Evolutionary conservation across 1,140 invertebrate genomes (phyloP).

Genomic region (Cephus cinctus): DNA sequence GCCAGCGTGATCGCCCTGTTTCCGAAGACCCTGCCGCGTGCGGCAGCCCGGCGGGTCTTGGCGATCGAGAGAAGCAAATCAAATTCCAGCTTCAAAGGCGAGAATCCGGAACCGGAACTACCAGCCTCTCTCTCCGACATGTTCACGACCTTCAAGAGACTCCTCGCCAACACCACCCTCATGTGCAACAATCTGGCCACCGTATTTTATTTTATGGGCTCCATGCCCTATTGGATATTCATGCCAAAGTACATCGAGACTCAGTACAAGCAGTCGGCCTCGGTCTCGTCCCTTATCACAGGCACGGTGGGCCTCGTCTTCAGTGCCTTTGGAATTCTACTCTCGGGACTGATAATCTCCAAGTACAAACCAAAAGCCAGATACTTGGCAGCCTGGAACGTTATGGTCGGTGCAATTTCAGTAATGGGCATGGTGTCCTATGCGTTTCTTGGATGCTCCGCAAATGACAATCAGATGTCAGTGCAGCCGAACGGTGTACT

Average conservation of each 20-base stretch:
- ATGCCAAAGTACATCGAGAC: constrained; percentile 77
- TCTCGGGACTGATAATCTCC: constrained; percentile 69
- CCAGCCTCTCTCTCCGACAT: constrained; percentile 60
- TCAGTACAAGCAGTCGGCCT: constrained; percentile 72
- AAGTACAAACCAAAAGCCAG: constrained; percentile 69
- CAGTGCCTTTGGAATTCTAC: constrained; percentile 69
- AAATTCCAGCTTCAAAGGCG: constrained; percentile 35
- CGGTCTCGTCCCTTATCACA: constrained; percentile 67
- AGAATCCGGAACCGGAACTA: constrained; percentile 41
- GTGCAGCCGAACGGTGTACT: constrained; percentile 52
- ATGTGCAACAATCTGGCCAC: constrained; percentile 69
- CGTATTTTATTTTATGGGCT: constrained; percentile 70
- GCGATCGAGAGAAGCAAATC: constrained; percentile 49
- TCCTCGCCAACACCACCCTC: constrained; percentile 65
- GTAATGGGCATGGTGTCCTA: constrained; percentile 66
- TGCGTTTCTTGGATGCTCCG: constrained; percentile 69
- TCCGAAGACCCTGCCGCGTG: constrained; percentile 65
- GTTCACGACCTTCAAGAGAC: constrained; percentile 62
- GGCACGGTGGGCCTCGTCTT: constrained; percentile 71
- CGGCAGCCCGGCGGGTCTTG: constrained; percentile 58
- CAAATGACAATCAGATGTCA: constrained; percentile 58
- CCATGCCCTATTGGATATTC: constrained; percentile 75
- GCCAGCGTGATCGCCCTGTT: constrained; percentile 65
- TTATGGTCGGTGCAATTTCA: constrained; percentile 66
- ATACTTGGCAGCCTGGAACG: constrained; percentile 72